Base-by-base conservation (phyloP, 2,113 vertebrate species). In the Abramis brama region DNA sequence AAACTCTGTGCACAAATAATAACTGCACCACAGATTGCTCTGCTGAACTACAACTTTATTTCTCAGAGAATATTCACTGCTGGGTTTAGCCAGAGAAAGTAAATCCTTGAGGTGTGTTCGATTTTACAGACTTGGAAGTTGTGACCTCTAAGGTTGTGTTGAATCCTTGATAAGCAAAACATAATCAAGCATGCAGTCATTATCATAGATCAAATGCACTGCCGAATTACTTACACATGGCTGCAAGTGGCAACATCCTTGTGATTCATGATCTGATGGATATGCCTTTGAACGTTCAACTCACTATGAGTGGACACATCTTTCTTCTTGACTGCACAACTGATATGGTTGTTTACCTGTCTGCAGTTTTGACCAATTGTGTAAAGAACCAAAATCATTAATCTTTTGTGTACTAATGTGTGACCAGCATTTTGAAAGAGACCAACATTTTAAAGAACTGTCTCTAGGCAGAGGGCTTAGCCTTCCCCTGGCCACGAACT, bases 131-230 rank as follows among this genome's bases (percentile, higher is more conserved):
- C 91, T 84, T 36, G 50, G 90, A 83, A 89, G 68, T 39, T 83
- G 71, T 75, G 79, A 91, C 91, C 91, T 82, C 64, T 82, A 82
- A 55, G 27, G 27, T 55, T 55, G 64, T n/a, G 80, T 27, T 62
- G 79, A 90, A 87, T 89, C 88, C 84, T 91, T 92, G 91, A 92
- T 86, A 82, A 89, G 66, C 81, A 70, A 86, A 90, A 89, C 82
- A 87, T 91, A 91, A 92, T 93, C 90, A 89, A 57, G 86, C 82
- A 39, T 11, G 25, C n/a, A 80, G 79, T 91, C 90, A 90, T 93
- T 87, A 92, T 86, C 89, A 45, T 91, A 90, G 17, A 93, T 93
- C 91, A 94, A 84, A 91, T 86, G 84, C 87, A 87, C 82, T 76
- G 88, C 59, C 47, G 85, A 64, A 77, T 89, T 73, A 76, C 55